phyloP scores from a whole-genome alignment of 1,140 invertebrate genomes.

The Drosophila tsacasi region DNA sequence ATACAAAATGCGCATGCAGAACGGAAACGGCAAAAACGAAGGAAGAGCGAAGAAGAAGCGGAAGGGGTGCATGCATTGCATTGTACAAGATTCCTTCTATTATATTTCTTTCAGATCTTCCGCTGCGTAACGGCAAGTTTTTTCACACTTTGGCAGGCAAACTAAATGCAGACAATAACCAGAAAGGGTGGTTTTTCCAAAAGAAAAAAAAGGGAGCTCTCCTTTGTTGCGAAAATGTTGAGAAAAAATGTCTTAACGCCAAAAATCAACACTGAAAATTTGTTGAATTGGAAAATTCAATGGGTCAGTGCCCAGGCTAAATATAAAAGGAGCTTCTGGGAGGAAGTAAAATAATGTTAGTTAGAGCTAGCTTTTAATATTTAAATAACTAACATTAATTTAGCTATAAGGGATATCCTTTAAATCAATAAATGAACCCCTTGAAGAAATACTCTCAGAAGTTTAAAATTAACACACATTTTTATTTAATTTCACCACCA shows the following conservation, averaged over 20 bases:
- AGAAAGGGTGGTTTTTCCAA: slow-evolving; percentile 24
- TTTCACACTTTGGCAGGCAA: slow-evolving; percentile 69
- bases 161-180: slow-evolving; percentile 63
- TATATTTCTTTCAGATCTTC: slow-evolving; percentile 59
- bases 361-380: neutral
- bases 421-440: too few relatives aligned
- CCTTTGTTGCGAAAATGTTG: slow-evolving; percentile 63
- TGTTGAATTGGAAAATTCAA: slow-evolving; percentile 53
- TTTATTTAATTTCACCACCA: slow-evolving; percentile 78
- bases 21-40: slow-evolving; percentile 49
- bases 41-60: slow-evolving; percentile 18
- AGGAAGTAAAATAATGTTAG: neutral
- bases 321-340: neutral
- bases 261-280: slow-evolving; percentile 64
- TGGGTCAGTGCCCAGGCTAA: slow-evolving; percentile 21
- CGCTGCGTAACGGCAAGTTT: slow-evolving; percentile 65
- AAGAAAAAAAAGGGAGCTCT: neutral
- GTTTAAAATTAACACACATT: slow-evolving; percentile 75
- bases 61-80: slow-evolving; percentile 56
- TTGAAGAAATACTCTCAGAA: neutral
- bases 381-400: neutral
- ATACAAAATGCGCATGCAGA: slow-evolving; percentile 74
- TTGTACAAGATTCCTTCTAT: slow-evolving; percentile 60
- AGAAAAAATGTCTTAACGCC: slow-evolving; percentile 62
- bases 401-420: too few relatives aligned